phyloP scores from a whole-genome alignment of 2,888 invertebrate genomes.

The Lathronympha strigana region DNA sequence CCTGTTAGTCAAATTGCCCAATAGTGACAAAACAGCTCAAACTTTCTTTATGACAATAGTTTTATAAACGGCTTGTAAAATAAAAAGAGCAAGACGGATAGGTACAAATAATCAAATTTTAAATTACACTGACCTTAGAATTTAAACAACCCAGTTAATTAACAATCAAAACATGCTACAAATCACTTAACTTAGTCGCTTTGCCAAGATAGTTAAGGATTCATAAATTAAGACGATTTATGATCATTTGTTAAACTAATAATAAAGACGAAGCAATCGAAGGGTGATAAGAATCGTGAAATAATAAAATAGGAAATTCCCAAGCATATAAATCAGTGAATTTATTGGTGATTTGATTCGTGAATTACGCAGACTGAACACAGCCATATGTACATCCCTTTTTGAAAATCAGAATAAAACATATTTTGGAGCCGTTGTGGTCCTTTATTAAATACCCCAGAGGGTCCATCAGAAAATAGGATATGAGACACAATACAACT shows the following conservation, averaged over 20 bases:
- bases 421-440: not conserved
- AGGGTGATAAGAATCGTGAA: conserved; percentile 25
- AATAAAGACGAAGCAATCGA: conserved; percentile 22
- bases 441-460: not conserved
- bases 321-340: conserved; percentile 29
- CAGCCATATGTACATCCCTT: conserved; percentile 22
- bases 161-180: conserved; percentile 73
- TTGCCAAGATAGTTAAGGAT: conserved; percentile 62
- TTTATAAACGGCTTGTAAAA: not conserved
- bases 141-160: conserved; percentile 69
- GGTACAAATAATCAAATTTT: no score
- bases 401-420: conserved; percentile 14
- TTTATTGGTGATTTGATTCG: conserved; percentile 3
- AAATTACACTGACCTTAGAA: conserved; percentile 41
- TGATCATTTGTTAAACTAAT: conserved; percentile 35
- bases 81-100: not conserved
- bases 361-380: conserved; percentile 10
- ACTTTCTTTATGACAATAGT: no score
- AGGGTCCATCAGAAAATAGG: not conserved
- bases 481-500: not conserved
- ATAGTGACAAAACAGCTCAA: conserved; percentile 17
- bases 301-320: conserved; percentile 18
- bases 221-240: conserved; percentile 52
- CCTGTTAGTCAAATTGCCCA: conserved; percentile 36
- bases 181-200: conserved; percentile 78